These are phyloP conservation scores for Gasterosteus nipponicus DNA, from an alignment of 2,113 vertebrate genomes.

Conservation along the genomic window DNA sequence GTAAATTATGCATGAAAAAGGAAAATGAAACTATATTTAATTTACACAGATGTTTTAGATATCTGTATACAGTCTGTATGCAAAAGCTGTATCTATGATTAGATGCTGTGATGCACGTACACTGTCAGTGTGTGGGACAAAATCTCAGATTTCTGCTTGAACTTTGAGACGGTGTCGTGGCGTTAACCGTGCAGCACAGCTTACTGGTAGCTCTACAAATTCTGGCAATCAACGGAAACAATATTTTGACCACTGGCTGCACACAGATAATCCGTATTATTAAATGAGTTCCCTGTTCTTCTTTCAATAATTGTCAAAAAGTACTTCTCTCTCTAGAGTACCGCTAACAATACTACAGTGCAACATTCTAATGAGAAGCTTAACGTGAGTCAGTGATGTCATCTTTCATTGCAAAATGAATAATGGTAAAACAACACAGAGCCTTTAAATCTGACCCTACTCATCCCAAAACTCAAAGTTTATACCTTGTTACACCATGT, in stretches of 20 bases:
- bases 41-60: conserved; percentile 28
- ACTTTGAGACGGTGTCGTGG: background rate
- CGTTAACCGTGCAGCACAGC: background rate
- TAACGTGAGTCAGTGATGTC: background rate
- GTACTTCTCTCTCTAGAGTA: conserved; percentile 1
- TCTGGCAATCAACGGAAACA: background rate
- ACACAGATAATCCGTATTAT: background rate
- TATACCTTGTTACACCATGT: background rate
- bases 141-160: conserved; percentile 14
- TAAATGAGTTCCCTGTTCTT: background rate
- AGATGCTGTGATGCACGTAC: conserved; percentile 31
- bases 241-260: background rate
- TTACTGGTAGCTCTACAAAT: background rate
- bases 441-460: background rate
- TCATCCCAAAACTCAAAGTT: background rate
- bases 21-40: conserved; percentile 21
- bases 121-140: background rate
- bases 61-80: conserved; percentile 24
- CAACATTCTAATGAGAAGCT: background rate
- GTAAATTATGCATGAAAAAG: conserved; percentile 44
- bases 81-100: conserved; percentile 22
- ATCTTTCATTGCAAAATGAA: conserved; percentile 1
- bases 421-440: conserved; percentile 3
- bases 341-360: background rate
- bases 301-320: background rate